These are phyloP conservation scores for Nothocercus julius DNA, from an alignment of 2,113 vertebrate species.

Conservation along the genomic window DNA sequence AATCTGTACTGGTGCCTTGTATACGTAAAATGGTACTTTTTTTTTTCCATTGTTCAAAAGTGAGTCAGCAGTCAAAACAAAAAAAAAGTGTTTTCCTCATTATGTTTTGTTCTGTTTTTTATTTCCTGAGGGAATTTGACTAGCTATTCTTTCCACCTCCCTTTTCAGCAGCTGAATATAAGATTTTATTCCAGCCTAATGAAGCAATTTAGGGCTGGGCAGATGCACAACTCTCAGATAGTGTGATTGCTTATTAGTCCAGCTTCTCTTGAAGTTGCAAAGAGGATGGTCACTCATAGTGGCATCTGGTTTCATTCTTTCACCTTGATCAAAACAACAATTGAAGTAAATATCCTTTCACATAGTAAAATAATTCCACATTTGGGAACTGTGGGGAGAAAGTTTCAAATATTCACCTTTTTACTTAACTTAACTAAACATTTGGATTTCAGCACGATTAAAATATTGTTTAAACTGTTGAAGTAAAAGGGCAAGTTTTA, in stretches of 20 bases:
- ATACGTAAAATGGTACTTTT: background rate
- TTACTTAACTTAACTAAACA: background rate
- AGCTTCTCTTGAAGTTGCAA: background rate
- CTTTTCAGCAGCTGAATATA: background rate
- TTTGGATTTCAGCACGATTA: background rate
- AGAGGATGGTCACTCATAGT: background rate
- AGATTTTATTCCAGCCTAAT: background rate
- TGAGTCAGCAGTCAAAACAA: background rate
- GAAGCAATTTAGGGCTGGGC: background rate
- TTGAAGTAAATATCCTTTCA: background rate
- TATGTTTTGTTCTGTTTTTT: background rate
- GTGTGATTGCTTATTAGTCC: background rate
- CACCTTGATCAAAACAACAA: background rate
- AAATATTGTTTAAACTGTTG: background rate
- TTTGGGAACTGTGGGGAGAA: background rate
- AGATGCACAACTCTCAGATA: background rate
- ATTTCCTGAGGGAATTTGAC: background rate
- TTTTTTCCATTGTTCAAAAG: background rate
- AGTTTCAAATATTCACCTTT: background rate
- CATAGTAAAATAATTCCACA: background rate
- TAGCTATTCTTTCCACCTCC: background rate
- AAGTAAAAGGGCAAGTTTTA: background rate
- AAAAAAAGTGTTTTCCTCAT: background rate
- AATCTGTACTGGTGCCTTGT: too few relatives aligned
- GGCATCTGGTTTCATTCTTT: background rate